Evolutionary conservation across 2,888 invertebrate species (phyloP), one percentile per base, ranked within the genome.

Genomic region (Liposcelis brunnea): DNA sequence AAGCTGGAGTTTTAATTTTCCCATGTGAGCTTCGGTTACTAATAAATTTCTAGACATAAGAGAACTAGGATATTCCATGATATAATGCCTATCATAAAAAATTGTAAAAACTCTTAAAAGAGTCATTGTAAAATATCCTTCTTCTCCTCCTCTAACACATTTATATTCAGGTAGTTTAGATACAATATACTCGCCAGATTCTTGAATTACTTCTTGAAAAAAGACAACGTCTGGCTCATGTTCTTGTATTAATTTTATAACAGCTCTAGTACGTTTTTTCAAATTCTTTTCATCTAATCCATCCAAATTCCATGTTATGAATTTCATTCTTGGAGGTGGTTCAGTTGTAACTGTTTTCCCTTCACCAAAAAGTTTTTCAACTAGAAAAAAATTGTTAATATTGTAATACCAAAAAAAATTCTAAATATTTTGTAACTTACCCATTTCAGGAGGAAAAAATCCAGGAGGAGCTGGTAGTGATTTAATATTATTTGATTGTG

Each of bases 301-400:
- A 60, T 75, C 74, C 44, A 74, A 61, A 55, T 74, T 74, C 73
- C 73, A 75, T 5, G 69, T 64, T 21, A 72, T 55, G 8, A 73
- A 50, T 15, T 66, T 63, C 42, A 69, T 58, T 31, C 59, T 59
- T 38, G 60, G 56, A 7, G 60, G 61, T 6, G 60, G 57, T 48
- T 18, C 40, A 40, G 5, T 40, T 6, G 40, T 40, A 6, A 40
- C 19, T 14, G 40, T 11, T 19, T 18, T 40, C 7, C 40, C 40
- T 21, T 40, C 40, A 6, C 40, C 40, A 40, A 40, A 40, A 6
- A 40, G 19, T 12, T 16, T 19, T 40, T 40, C 40, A 12, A 40
- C 19, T 26, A 8, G 26, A 26, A 26, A 26, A 26, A 26, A 26
- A 26, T n/a, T n/a, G n/a, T n/a, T 10, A 32, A 32, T 32, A n/a